Evolutionary conservation across 2,888 invertebrate genomes (phyloP).

Genomic region (Meteorus colon): DNA sequence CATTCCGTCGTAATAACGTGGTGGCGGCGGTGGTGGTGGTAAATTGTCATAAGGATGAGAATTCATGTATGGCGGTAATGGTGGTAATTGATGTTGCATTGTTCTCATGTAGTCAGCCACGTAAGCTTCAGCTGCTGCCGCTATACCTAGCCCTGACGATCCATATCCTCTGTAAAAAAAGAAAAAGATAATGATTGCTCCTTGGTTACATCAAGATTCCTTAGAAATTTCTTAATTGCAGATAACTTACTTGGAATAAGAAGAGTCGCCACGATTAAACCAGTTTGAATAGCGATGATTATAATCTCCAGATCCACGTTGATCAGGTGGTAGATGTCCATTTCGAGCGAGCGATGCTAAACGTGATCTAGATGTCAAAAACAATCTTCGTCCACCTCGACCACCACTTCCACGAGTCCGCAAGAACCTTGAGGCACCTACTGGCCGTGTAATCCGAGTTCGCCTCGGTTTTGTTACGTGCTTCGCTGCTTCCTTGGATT

Average conservation of each 20-base stretch:
- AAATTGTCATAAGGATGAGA: conserved; percentile 75
- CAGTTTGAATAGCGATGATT: conserved; percentile 66
- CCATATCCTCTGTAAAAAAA: conserved; percentile 71
- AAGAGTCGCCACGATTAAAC: conserved; percentile 68
- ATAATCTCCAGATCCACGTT: conserved; percentile 66
- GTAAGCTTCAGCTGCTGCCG: conserved; percentile 88
- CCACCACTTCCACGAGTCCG: conserved; percentile 65
- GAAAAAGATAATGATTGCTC: neutral
- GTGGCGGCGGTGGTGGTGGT: conserved; percentile 79
- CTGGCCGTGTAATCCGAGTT: conserved; percentile 73
- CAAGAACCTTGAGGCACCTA: conserved; percentile 64
- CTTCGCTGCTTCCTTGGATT: conserved; percentile 89
- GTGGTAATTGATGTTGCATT: conserved; percentile 90
- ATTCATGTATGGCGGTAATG: conserved; percentile 88
- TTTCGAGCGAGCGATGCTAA: conserved; percentile 72
- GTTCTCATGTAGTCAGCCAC: conserved; percentile 92
- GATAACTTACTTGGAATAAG: conserved; percentile 67
- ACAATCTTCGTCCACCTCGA: conserved; percentile 76
- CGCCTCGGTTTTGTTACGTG: conserved; percentile 76
- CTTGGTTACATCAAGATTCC: neutral
- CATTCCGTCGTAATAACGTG: conserved; percentile 83
- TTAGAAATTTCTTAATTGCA: conserved; percentile 12
- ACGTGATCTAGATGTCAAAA: conserved; percentile 79
- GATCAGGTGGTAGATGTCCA: conserved; percentile 63
- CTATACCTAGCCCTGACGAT: conserved; percentile 75